Base-by-base conservation (phyloP, 2,888 invertebrate species). In the Drosophila histrio region DNA sequence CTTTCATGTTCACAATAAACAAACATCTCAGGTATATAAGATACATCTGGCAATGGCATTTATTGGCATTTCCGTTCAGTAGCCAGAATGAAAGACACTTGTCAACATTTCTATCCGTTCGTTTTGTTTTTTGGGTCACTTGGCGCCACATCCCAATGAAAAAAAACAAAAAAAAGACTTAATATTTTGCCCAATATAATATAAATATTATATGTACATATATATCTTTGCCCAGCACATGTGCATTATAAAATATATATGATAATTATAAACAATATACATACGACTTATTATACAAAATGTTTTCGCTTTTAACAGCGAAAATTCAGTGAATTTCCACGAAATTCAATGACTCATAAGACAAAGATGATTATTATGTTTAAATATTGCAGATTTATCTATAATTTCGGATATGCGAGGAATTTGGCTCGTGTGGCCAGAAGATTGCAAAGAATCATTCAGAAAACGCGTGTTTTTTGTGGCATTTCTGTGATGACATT, bases 11-110 rank as follows among this genome's bases (percentile, higher is more conserved):
- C 13, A 46, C 60, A 58, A 72, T 65, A 59, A 69, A 67, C 67
- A 75, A 49, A 69, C 57, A 56, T 11, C 56, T 52, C 60, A 67
- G 72, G 62, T 75, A 67, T 28, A 22, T 19, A 13, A 61, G 50
- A 36, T 52, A 44, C 47, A 47, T 61, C 60, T 68, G 70, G 68
- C 53, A 67, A 49, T 69, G 56, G 56, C 38, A 22, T 63, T 71
- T 69, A 66, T 80, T 74, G 87, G 82, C 70, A 82, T 85, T 87
- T 83, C 82, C 82, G 82, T 63, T 81, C 75, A 53, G 28, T 36
- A 46, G 30, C 30, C 53, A 38, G 15, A 24, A 39, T 19, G 26
- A 52, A 52, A 57, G 74, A 53, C 73, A 65, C 60, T 79, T 87
- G 81, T 84, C 87, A 84, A 57, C 63, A 46, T 22, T 53, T 39